Evolutionary conservation across 2,888 invertebrate species (phyloP), one percentile per base, ranked within the genome.

Genomic region (Malthinus seriepunctatus): DNA sequence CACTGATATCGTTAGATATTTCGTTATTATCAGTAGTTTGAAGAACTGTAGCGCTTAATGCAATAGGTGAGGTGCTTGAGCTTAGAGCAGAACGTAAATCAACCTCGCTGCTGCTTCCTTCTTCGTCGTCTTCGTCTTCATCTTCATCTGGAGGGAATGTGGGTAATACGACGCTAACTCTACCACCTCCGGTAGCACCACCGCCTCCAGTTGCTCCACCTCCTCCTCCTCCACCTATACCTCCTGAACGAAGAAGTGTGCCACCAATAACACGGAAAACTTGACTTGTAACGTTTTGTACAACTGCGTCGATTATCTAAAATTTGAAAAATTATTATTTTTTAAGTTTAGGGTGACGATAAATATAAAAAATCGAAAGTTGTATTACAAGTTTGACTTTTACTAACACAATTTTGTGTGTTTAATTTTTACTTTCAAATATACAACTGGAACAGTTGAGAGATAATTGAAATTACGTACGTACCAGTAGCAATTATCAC

Each of bases 181-280:
- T 81, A 38, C 84, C 79, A 59, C 81, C 81, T 54, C 77, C 79
- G 5, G 66, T 59, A 52, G 83, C 83, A 51, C 79, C 81, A 60
- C 77, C 78, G 56, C 78, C 74, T 35, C 76, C 31, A 34, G 33
- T 11, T 7, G 69, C 10, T 32, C 51, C 23, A 35, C 39, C 39
- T 14, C 39, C 37, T 54, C 74, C 55, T 52, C 79, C 80, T 45
- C 82, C 81, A 62, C 81, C 81, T 58, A 88, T 80, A 73, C 86
- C 83, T 61, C 83, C 82, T 60, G 72, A 74, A 64, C 85, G 82
- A 64, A 90, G 82, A 67, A 93, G 80, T 60, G 87, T 83, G 37
- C 92, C 88, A 46, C 92, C 92, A 73, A 93, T 84, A 63, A 88
- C 83, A 73, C 89, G 86, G 79, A 93, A 85, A 72, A 92, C 80